Percentiles rank a stretch among this genome's conserved stretches.
These are phyloP conservation scores for Muscicapa comitata DNA, from an alignment of 2,797 vertebrate species.

Conservation along the genomic window DNA sequence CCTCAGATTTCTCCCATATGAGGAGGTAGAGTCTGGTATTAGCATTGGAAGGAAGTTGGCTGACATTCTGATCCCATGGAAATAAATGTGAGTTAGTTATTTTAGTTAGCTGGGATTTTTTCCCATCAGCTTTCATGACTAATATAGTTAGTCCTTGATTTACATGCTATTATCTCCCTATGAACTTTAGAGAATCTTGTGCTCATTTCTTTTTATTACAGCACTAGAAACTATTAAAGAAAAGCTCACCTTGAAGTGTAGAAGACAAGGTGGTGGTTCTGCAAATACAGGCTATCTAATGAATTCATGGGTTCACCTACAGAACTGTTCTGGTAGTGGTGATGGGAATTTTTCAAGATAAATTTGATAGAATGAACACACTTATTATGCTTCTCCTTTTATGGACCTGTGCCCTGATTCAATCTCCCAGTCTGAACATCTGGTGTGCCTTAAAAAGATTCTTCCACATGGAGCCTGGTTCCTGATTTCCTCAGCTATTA, in stretches of 20 bases:
- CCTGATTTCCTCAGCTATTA: slow-evolving; percentile 17
- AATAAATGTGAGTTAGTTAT: neutral
- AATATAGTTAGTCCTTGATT: slow-evolving; percentile 35
- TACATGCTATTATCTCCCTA: slow-evolving; percentile 39
- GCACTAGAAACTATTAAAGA: slow-evolving; percentile 35
- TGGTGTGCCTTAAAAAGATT: slow-evolving; percentile 42
- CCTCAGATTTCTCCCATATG: neutral
- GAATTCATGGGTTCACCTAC: neutral
- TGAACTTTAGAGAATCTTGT: slow-evolving; percentile 31
- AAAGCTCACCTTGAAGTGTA: slow-evolving; percentile 46
- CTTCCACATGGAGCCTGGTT: neutral
- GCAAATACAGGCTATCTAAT: slow-evolving; percentile 3
- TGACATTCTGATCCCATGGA: neutral
- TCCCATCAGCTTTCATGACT: neutral
- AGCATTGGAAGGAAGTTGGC: neutral
- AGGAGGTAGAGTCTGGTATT: neutral
- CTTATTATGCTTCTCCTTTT: neutral
- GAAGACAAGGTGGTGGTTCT: slow-evolving; percentile 27
- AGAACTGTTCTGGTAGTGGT: neutral
- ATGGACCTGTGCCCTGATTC: neutral
- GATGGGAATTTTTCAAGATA: neutral
- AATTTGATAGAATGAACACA: neutral
- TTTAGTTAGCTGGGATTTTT: neutral
- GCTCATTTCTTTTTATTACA: slow-evolving; percentile 56
- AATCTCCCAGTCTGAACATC: slow-evolving; percentile 21